Evolutionary conservation across 2,797 vertebrate genomes (phyloP).

Genomic region (Varecia variegata): DNA sequence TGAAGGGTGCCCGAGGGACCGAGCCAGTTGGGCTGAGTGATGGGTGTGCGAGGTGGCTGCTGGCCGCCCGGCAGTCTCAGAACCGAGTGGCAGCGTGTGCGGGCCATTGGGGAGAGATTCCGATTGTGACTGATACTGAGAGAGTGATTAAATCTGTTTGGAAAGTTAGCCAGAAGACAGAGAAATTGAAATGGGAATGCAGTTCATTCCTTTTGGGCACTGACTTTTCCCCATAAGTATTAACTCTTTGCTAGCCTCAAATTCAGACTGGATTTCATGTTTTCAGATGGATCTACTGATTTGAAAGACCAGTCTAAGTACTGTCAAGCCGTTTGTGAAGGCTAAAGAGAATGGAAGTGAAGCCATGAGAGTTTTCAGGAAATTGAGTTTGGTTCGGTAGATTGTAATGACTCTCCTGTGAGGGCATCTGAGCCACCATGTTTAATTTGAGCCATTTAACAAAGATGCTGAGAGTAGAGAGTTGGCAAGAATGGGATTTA

Average conservation of each 20-base stretch:
- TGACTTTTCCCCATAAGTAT: background rate
- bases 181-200: constrained; percentile 25
- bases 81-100: background rate
- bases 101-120: background rate
- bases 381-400: constrained; percentile 72
- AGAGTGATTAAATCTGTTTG: constrained; percentile 55
- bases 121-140: constrained; percentile 38
- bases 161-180: constrained; percentile 63
- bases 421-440: constrained; percentile 52
- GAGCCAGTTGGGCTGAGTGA: background rate
- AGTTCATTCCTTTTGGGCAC: constrained; percentile 30
- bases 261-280: background rate
- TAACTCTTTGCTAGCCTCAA: background rate
- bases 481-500: background rate
- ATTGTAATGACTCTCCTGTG: constrained; percentile 62
- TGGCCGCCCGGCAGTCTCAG: background rate
- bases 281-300: background rate
- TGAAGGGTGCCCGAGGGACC: background rate
- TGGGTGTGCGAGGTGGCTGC: constrained; percentile 46
- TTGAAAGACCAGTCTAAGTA: background rate
- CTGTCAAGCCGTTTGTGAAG: background rate
- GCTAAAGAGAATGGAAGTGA: constrained; percentile 26
- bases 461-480: constrained; percentile 54
- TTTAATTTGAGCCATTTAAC: constrained; percentile 74
- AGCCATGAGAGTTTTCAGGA: constrained; percentile 65